Base-by-base conservation (phyloP, 2,113 vertebrate species). In the Bufo gargarizans region DNA sequence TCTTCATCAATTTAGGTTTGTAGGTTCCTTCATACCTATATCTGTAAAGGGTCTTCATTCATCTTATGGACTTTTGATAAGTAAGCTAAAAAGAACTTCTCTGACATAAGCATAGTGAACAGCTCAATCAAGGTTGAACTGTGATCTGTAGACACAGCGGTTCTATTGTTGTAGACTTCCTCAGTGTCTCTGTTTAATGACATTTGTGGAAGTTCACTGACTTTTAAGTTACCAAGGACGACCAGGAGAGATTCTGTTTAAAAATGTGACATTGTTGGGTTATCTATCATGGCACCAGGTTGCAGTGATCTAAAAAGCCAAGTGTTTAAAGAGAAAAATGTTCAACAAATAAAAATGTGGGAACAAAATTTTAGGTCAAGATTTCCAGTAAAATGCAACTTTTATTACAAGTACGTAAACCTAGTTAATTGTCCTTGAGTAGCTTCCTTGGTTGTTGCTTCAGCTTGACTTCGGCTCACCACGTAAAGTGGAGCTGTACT, bases 201-300 rank as follows among this genome's bases (percentile, higher is more conserved):
- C 84, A 86, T 86, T 47, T 87, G 63, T 80, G 50, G 63, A 87
- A 87, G 77, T 81, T 71, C 65, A 81, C 77, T 77, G 77, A 77
- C 77, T 72, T 72, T 56, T 72, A 45, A 43, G 61, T 87, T 81
- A 53, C 86, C 61, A 59, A 17, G 77, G 86, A 20, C 20, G 43
- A 56, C 65, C 49, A 80, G 19, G 71, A 56, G 33, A 81, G 33
- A 69, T 81, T 71, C 86, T 47, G 56, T 72, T 80, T 58, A 87
- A 87, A 58, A 81, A 17, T 17, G 49, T 43, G 61, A 77, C 65
- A 53, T 19, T 71, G 77, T 72, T 63, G 22, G 63, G 77, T 19
- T 58, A 80, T 87, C 65, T 81, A 81, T 87, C 86, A 81, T 87
- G 86, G 86, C 50, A 81, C 63, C 86, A 87, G 86, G 77, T 58